Evolutionary conservation across 2,113 vertebrate genomes (phyloP).

Genomic region (Pedionomus torquatus): DNA sequence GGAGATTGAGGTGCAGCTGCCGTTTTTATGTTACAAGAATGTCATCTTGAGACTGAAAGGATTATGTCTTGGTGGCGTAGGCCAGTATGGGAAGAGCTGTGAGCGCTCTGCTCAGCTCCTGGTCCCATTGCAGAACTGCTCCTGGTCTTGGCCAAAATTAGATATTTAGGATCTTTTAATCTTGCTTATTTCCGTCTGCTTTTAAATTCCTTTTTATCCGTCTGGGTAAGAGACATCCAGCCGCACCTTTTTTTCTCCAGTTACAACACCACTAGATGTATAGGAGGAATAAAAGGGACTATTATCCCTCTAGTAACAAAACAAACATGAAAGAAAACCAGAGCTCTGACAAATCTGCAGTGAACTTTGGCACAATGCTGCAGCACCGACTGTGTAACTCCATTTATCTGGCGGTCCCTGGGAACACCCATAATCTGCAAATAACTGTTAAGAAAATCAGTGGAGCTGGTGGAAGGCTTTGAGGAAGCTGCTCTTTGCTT

Average conservation of each 20-base stretch:
- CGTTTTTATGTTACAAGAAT: constrained; percentile 6
- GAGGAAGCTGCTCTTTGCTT: constrained; percentile 8
- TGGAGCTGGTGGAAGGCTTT: neutral
- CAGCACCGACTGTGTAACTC: neutral
- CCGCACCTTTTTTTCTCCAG: neutral
- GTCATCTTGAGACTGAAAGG: neutral
- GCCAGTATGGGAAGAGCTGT: neutral
- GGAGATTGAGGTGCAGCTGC: neutral
- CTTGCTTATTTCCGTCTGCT: neutral
- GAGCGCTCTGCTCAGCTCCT: neutral
- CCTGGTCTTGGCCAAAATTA: neutral
- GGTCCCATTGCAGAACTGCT: neutral
- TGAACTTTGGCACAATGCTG: constrained; percentile 41
- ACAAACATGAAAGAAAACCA: constrained; percentile 28
- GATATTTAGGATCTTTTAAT: constrained; percentile 16
- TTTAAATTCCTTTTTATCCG: neutral
- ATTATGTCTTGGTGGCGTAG: constrained; percentile 1
- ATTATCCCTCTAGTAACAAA: constrained; percentile 36
- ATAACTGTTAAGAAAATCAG: constrained; percentile 35
- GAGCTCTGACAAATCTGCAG: neutral
- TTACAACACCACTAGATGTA: neutral
- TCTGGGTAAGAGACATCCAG: neutral
- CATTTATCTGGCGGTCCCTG: constrained; percentile 36
- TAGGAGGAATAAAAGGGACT: constrained; percentile 20
- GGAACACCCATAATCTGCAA: constrained; percentile 44